Base-by-base conservation (phyloP, 1,140 invertebrate genomes). In the Leptoteleia sp. region DNA sequence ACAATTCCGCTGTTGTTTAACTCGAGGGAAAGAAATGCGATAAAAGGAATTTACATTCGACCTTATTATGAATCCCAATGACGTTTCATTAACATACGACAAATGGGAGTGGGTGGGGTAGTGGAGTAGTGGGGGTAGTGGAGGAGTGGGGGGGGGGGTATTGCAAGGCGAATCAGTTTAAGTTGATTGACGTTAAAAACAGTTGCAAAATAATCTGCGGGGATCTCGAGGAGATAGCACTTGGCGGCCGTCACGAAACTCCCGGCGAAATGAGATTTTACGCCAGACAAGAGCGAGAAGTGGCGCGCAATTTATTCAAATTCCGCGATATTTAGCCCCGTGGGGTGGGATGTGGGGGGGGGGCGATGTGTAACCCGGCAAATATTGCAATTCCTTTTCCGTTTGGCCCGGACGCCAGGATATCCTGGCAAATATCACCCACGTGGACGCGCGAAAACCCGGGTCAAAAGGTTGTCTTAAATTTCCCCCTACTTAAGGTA, bases 191-290 rank as follows among this genome's bases (percentile, higher is more conserved):
- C 52, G 50, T 47, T 68, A 55, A 47, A 70, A 57, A 59, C 65
- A 31, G 52, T 59, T 59, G 33, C 35, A 72, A 76, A 68, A 76
- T 52, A 76, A 68, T 52, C 47, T 54, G 19, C 45, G n/a, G 48
- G 16, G 45, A 76, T 76, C 62, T 76, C 55, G 19, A 3, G 0
- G 13, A 45, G 59, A 75, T 75, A 59, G 42, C 52, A 61, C 31
- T 67, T 68, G 72, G 62, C 54, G 55, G 57, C 40, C 59, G 54
- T 78, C 76, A 72, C 43, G 76, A 68, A 59, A 62, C 61, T 35
- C 57, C 37, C 40, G 55, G 40, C n/a, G 57, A 73, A 79, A 79
- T 79, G 67, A 79, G 76, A 79, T 79, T 79, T 79, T 68, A 79
- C 64, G 64, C 19, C 57, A 70, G 73, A 76, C 47, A 76, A 76